Percentiles rank a stretch among this genome's conserved stretches.
Conservation (phyloP, 2,888 invertebrate genomes). For the Lepetodrilus schrolli region DNA sequence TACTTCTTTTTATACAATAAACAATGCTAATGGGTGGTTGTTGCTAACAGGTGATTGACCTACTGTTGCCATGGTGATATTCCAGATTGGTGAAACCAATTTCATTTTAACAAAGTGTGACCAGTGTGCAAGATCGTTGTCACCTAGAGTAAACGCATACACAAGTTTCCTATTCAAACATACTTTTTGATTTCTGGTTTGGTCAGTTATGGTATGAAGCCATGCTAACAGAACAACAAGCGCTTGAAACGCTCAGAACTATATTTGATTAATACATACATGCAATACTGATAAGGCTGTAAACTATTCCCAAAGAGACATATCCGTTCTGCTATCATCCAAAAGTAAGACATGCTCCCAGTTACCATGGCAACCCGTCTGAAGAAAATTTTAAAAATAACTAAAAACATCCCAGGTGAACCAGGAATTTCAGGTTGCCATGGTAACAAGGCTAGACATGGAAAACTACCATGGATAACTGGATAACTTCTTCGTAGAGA, state of each 20-base stretch:
- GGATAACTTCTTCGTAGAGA: no score
- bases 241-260: constrained; percentile 17
- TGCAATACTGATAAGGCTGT: constrained; percentile 11
- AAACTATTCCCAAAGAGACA: background rate
- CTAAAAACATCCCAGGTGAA: no score
- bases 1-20: no score
- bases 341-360: no score
- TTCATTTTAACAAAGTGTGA: constrained; percentile 10
- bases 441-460: no score
- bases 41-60: no score
- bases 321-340: background rate
- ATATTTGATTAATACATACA: constrained; percentile 4
- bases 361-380: no score
- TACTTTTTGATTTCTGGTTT: constrained; percentile 21
- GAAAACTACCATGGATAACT: no score
- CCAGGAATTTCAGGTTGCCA: no score
- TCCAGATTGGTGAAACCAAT: background rate
- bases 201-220: background rate
- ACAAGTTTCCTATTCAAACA: background rate
- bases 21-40: no score
- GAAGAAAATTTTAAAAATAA: no score
- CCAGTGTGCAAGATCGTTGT: background rate
- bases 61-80: background rate
- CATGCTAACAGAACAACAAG: constrained; percentile 1
- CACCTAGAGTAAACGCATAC: constrained; percentile 1